Conservation (phyloP, 2,888 invertebrate species). For the Minunthozetes semirufus region DNA sequence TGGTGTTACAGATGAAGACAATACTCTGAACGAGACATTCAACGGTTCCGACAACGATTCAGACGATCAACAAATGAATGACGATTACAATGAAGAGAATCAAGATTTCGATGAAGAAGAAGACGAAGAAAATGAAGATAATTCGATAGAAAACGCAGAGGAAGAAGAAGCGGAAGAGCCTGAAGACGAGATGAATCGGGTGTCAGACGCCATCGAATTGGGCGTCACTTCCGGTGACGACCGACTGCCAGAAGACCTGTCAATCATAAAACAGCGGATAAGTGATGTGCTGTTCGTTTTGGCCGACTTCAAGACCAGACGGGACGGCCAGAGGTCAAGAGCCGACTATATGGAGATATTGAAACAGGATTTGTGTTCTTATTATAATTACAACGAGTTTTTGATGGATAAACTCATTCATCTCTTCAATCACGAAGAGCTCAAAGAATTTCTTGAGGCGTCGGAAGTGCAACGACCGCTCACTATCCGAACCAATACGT, state of each 20-base stretch:
- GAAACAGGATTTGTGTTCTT: slow-evolving; percentile 75
- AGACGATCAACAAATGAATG: slow-evolving; percentile 20
- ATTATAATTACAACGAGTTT: slow-evolving; percentile 95
- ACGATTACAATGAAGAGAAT: slow-evolving; percentile 35
- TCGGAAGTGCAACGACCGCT: slow-evolving; percentile 90
- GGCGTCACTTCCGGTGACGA: slow-evolving; percentile 33
- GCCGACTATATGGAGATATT: slow-evolving; percentile 74
- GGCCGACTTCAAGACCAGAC: slow-evolving; percentile 61
- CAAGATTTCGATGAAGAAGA: slow-evolving; percentile 29
- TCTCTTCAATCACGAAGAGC: slow-evolving; percentile 73
- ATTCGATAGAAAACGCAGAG: slow-evolving; percentile 46
- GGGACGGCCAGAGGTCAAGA: slow-evolving; percentile 57
- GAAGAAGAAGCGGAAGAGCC: slow-evolving; percentile 45
- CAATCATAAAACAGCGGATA: slow-evolving; percentile 80
- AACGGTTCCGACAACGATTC: slow-evolving; percentile 44
- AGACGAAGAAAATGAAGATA: slow-evolving; percentile 35
- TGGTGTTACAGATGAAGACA: slow-evolving; percentile 41
- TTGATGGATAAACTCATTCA: slow-evolving; percentile 86
- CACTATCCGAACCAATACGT: slow-evolving; percentile 88
- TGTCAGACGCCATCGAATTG: slow-evolving; percentile 47
- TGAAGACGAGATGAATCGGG: slow-evolving; percentile 45
- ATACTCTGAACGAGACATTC: slow-evolving; percentile 40
- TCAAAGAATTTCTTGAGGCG: slow-evolving; percentile 90
- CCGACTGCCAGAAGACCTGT: slow-evolving; percentile 54
- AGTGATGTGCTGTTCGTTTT: slow-evolving; percentile 71